Base-by-base conservation (phyloP, 2,888 invertebrate species). In the Linnaemya tessellans region DNA sequence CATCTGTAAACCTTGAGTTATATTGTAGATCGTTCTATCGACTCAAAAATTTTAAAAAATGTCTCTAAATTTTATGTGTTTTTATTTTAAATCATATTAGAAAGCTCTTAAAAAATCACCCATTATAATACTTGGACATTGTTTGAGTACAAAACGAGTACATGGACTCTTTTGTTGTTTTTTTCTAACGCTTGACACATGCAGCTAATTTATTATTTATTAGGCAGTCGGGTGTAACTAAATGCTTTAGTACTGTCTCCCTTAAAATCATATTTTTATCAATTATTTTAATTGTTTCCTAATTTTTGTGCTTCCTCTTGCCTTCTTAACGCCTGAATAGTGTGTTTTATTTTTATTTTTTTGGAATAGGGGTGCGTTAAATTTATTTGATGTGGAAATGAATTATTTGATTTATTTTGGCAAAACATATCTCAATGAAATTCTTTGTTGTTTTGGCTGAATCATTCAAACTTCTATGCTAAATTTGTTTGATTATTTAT, bases 141-240 rank as follows among this genome's bases (percentile, higher is more conserved):
- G 4, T 51, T 46, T 38, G 73, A 46, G 41, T 41, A 75, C 9
- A 46, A 46, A 18, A 15, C 30, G 43, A 41, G 41, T 30, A 30
- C 2, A 30, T 3, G 11, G 41, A 41, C 15, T 43, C 9, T 20
- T 58, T 70, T 70, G 54, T 67, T 67, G 51, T 13, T 20, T 9
- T 41, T 41, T 54, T 56, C 1, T 46, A 18, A n/a, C 25, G 4
- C 2, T 70, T 43, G 43, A 62, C 60, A 73, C 60, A 38, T 41
- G 25, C 51, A 54, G 22, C 18, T 49, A 51, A 74, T 64, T 54
- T 74, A 43, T 74, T 25, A 51, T 56, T 25, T 20, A 46, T 64
- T 30, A 20, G 7, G 13, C 46, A 58, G n/a, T 70, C 75, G 56
- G 70, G 62, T 70, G 81, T 70, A 70, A 75, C 81, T 70, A 75